Evolutionary conservation across 1,140 invertebrate genomes (phyloP), one percentile per base, ranked within the genome.

Genomic region (Drosophila erecta): DNA sequence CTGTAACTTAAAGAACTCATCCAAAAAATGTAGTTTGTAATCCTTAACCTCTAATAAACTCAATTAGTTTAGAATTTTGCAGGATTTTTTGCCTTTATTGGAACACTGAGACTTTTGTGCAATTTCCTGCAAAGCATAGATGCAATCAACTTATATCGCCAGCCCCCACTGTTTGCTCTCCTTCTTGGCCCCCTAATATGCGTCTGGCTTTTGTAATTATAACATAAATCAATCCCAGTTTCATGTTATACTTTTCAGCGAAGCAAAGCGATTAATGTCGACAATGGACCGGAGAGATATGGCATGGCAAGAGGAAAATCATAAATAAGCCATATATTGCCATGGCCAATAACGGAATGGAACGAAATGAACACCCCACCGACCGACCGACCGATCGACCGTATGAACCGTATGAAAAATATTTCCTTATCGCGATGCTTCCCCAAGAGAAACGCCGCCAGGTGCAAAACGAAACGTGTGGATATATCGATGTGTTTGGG

Each of bases 221-320:
- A 89, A 89, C 84, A 89, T 89, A 89, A 89, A 89, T 89, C 84
- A 89, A 89, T 84, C 85, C 79, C 41, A 73, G 78, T 80, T 84
- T 77, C 72, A 71, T 89, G 79, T 89, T 89, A 89, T 80, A 89
- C 72, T 80, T 89, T 86, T 84, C 76, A 78, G 79, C 72, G 76
- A 62, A 84, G 57, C 79, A 49, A 77, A 73, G 79, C 84, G 84
- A 89, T 87, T 87, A 87, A 83, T 84, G 84, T 87, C 84, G 79
- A 89, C 84, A 87, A 87, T 87, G 66, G 67, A 70, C 62, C 76
- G 71, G 62, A 74, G 80, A 67, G 79, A 87, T 87, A 87, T 87
- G 84, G 84, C 84, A 89, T 89, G 84, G 79, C 76, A 71, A 79
- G 71, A 87, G 84, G 84, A 87, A 87, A 87, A 84, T 70, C 84